These are phyloP conservation scores for Ia io DNA, from an alignment of 2,113 vertebrate species.

Conservation along the genomic window DNA sequence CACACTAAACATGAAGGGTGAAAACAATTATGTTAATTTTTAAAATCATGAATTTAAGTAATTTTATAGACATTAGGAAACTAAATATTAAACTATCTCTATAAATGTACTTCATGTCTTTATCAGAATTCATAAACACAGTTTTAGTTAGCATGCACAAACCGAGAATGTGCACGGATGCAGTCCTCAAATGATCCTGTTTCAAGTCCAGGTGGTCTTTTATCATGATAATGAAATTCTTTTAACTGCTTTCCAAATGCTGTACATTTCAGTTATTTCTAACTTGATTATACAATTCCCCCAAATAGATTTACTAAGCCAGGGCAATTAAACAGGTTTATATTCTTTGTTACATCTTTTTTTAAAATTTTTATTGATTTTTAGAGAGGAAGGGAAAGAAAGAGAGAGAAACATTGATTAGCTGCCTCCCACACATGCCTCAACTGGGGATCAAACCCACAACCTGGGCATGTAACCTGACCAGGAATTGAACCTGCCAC, in stretches of 20 bases:
- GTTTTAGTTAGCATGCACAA: not conserved
- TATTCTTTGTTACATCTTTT: not conserved
- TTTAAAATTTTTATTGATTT: not conserved
- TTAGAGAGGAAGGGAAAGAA: not conserved
- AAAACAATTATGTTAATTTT: not conserved
- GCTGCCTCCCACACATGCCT: not conserved
- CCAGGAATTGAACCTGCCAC: too few relatives aligned
- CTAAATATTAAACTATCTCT: constrained; percentile 2
- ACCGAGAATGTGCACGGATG: not conserved
- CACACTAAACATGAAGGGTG: not conserved
- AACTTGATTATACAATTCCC: not conserved
- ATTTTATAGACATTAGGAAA: not conserved
- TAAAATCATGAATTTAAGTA: not conserved
- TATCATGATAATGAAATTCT: not conserved
- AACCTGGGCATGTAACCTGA: not conserved
- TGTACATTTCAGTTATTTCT: not conserved
- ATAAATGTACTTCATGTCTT: not conserved
- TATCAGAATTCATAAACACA: not conserved
- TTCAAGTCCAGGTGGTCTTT: not conserved
- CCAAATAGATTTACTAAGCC: not conserved
- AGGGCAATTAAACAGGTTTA: not conserved
- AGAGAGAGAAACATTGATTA: not conserved
- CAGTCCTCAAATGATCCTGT: not conserved
- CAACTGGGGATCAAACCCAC: not conserved
- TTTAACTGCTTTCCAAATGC: constrained; percentile 1